Conservation (phyloP, 2,888 invertebrate species). For the Hypolimnas misippus region DNA sequence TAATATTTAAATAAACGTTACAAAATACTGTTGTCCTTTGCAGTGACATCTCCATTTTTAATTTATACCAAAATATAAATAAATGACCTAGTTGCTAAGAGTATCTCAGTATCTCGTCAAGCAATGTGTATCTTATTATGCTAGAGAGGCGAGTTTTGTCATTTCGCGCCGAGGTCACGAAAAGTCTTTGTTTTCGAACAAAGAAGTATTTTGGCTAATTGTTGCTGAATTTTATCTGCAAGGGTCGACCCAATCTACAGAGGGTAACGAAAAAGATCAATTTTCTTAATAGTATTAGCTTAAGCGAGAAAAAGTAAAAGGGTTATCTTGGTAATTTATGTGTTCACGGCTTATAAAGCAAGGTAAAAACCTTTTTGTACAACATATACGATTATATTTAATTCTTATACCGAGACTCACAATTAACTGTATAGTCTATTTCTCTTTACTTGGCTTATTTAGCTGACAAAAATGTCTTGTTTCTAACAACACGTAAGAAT, state of each 20-base stretch:
- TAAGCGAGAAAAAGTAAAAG: slow-evolving; percentile 29
- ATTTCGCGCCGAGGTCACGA: slow-evolving; percentile 4
- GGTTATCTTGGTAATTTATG: slow-evolving; percentile 32
- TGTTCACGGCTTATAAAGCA: background rate
- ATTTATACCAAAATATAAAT: background rate
- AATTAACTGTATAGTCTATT: no score
- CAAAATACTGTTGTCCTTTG: no score
- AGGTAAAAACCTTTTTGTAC: background rate
- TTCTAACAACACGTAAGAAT: no score
- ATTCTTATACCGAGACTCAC: no score
- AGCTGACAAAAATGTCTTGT: no score
- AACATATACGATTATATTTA: background rate
- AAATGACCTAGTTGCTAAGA: background rate
- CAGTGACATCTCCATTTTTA: no score
- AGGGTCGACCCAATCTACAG: slow-evolving; percentile 11
- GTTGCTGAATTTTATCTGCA: slow-evolving; percentile 23
- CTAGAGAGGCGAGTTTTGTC: background rate
- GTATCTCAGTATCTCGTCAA: background rate
- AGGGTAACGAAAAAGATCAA: slow-evolving; percentile 25
- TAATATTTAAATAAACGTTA: no score
- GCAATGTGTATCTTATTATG: background rate
- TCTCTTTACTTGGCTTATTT: no score
- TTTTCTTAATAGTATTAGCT: slow-evolving; percentile 32
- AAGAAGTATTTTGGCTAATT: slow-evolving; percentile 21
- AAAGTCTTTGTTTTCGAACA: slow-evolving; percentile 17